Evolutionary conservation across 2,113 vertebrate genomes (phyloP), one percentile per base, ranked within the genome.

Genomic region (Thalassarche chlororhynchos): DNA sequence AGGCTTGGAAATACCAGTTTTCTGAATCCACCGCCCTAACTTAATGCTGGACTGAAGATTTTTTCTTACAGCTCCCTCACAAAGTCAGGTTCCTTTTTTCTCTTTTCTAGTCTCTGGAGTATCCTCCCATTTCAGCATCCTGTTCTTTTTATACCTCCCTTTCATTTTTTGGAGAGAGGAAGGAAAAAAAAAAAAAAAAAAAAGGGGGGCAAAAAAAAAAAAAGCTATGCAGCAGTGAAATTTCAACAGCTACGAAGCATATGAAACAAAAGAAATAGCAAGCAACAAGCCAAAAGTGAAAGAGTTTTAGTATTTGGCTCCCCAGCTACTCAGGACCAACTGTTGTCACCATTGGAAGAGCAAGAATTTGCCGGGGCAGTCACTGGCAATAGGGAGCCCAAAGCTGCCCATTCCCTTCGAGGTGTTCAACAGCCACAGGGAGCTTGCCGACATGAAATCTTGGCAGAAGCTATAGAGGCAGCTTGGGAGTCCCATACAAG

Each of bases 281-380:
- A 83, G 51, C 20, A 94, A 66, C 25, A 57, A 82, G 64, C 1
- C 54, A 60, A 17, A 52, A 80, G 14, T 10, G 34, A 21, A 47
- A 57, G 8, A 34, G 17, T 9, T 96, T 68, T 12, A 44, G 38
- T 32, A 13, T 47, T 40, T 90, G 34, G 17, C n/a, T 90, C 9
- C 29, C 6, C 23, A 71, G 17, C 36, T 83, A 9, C 54, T 77
- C 28, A 13, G 46, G 34, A 80, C 9, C 31, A 19, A 18, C 6
- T 10, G 29, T 8, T 44, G 34, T 1, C 1, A 1, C 10, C 1
- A 2, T 0, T 8, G 62, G 55, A 76, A 46, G 16, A 71, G 8
- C 4, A 61, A 25, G 29, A 21, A 21, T 29, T 17, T 9, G 14
- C 76, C 0, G 0, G 19, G 28, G 32, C 1, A 4, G 14, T 1